Evolutionary conservation across 2,888 invertebrate genomes (phyloP).

Genomic region (Seira sanloemensis): DNA sequence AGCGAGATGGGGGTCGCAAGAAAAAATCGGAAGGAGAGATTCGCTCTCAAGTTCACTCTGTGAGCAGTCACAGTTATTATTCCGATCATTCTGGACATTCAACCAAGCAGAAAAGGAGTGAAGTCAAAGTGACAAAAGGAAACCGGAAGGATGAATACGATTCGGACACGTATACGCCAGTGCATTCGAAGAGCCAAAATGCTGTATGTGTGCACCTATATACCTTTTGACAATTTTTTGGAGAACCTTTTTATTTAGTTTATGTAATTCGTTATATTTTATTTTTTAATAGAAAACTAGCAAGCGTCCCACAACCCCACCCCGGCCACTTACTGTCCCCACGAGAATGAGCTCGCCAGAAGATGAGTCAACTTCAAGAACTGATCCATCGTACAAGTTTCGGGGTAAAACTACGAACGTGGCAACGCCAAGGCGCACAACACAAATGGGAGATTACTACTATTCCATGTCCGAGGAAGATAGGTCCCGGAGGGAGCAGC

Average conservation of each 20-base stretch:
- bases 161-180: neutral
- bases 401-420: neutral
- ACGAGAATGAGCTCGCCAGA: neutral
- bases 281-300: neutral
- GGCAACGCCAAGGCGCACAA: neutral
- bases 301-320: conserved; percentile 21
- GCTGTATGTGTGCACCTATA: too few species aligned
- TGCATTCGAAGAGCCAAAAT: neutral
- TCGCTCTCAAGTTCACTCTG: neutral
- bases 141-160: neutral
- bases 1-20: neutral
- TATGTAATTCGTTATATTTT: neutral
- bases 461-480: conserved; percentile 39
- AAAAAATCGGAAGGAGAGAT: neutral
- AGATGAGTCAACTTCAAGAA: neutral
- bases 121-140: neutral
- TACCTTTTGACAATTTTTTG: neutral
- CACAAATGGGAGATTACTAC: conserved; percentile 1
- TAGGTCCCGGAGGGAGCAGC: neutral
- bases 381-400: neutral
- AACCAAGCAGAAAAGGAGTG: too few species aligned
- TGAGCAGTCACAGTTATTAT: too few species aligned
- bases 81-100: too few species aligned
- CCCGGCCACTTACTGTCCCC: conserved; percentile 26
- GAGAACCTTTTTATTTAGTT: neutral